These are phyloP conservation scores for Manis crassicaudata DNA, from an alignment of 2,797 vertebrate genomes.

Conservation along the genomic window DNA sequence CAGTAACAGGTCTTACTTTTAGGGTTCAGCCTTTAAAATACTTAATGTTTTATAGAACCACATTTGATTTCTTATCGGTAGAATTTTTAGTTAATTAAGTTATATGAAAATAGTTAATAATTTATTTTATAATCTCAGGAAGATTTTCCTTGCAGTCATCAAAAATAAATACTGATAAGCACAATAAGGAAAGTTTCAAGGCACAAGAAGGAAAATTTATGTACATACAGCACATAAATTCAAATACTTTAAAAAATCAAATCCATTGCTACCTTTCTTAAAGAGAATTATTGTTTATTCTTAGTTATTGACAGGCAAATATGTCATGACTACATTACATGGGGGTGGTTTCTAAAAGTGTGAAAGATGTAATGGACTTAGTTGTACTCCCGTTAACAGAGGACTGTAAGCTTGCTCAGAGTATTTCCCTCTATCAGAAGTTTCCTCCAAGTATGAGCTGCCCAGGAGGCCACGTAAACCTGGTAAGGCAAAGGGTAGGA, in stretches of 20 bases:
- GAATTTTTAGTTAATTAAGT: slow-evolving; percentile 24
- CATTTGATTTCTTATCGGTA: not conserved
- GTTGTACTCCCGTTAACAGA: not conserved
- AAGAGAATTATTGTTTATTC: not conserved
- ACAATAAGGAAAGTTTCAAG: not conserved
- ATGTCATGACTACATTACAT: not conserved
- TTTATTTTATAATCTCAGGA: slow-evolving; percentile 54
- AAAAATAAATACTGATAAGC: slow-evolving; percentile 59
- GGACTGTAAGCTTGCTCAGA: not conserved
- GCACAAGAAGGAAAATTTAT: not conserved
- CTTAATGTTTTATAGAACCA: not conserved
- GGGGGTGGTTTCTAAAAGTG: not conserved
- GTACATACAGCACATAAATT: not conserved
- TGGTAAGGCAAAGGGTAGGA: not conserved
- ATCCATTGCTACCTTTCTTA: not conserved
- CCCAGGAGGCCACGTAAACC: rapidly evolving
- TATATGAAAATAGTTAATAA: not conserved
- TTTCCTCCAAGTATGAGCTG: not conserved
- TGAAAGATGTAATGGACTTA: not conserved
- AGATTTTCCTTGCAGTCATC: slow-evolving; percentile 66
- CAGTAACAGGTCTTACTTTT: not conserved
- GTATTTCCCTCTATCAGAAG: not conserved
- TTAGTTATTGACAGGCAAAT: not conserved
- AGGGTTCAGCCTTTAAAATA: slow-evolving; percentile 34
- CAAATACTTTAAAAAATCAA: slow-evolving; percentile 35